phyloP scores from a whole-genome alignment of 2,797 vertebrate genomes.

The Eospalax fontanierii region DNA sequence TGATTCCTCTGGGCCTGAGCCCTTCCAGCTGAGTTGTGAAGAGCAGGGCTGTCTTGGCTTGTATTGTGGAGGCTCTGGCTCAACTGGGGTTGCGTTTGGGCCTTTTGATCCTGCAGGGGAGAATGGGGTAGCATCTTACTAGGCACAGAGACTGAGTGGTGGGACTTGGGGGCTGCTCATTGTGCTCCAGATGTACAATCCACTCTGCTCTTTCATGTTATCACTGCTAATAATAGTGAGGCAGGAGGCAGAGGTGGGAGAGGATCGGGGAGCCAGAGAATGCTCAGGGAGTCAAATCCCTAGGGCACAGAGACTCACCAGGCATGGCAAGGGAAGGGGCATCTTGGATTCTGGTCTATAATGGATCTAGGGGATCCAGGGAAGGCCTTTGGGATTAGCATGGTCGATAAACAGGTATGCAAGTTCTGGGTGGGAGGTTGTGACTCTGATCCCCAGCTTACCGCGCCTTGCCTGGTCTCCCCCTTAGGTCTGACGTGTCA shows the following conservation, averaged over 20 bases:
- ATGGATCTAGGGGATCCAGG: not conserved
- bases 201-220: not conserved
- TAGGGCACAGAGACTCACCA: not conserved
- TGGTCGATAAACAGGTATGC: too few species aligned
- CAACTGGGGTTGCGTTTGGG: not conserved
- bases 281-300: not conserved
- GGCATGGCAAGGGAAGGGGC: not conserved
- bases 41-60: not conserved
- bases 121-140: not conserved
- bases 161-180: not conserved
- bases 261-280: too few species aligned
- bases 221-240: not conserved
- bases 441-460: not conserved
- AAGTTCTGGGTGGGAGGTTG: not conserved
- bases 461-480: constrained; percentile 64
- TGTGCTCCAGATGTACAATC: not conserved
- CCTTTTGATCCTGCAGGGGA: not conserved
- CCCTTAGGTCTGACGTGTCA: constrained; percentile 93
- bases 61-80: not conserved
- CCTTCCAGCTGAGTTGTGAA: not conserved
- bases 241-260: not conserved
- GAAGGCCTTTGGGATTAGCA: not conserved
- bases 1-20: not conserved
- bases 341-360: not conserved
- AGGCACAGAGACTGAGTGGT: not conserved